These are phyloP conservation scores for Ellobius talpinus DNA, from an alignment of 2,113 vertebrate species.

Conservation along the genomic window DNA sequence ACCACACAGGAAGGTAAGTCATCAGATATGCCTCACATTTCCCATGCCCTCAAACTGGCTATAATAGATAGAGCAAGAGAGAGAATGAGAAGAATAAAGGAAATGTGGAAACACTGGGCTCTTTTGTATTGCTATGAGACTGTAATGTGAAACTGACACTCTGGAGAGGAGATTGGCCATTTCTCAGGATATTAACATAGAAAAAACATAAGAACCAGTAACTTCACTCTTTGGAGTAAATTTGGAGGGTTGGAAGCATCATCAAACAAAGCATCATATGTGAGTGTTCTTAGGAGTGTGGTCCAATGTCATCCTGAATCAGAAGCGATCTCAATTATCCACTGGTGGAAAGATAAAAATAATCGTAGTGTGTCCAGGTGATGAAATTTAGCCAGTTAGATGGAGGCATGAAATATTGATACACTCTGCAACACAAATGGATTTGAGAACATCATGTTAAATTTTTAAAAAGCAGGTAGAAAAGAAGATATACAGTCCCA, in stretches of 20 bases:
- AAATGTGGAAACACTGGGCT: not conserved
- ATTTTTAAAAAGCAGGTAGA: not conserved
- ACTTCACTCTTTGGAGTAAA: not conserved
- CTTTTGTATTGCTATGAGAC: not conserved
- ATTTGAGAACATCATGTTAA: not conserved
- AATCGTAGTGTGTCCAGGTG: not conserved
- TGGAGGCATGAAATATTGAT: not conserved
- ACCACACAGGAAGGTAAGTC: not conserved
- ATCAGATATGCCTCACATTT: not conserved
- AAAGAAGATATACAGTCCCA: not conserved
- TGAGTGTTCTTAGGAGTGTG: not conserved
- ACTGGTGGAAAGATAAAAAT: not conserved
- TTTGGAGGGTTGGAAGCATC: not conserved
- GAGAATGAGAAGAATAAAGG: not conserved
- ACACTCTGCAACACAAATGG: not conserved
- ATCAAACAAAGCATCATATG: not conserved
- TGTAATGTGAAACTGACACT: not conserved
- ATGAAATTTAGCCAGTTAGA: not conserved
- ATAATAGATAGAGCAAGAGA: not conserved
- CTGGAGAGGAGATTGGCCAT: not conserved
- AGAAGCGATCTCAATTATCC: not conserved
- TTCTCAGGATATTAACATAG: not conserved
- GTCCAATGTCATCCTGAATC: not conserved
- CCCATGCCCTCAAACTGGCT: not conserved
- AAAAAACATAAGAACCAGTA: not conserved